These are phyloP conservation scores for Diabrotica virgifera DNA, from an alignment of 1,140 invertebrate species.

Conservation along the genomic window DNA sequence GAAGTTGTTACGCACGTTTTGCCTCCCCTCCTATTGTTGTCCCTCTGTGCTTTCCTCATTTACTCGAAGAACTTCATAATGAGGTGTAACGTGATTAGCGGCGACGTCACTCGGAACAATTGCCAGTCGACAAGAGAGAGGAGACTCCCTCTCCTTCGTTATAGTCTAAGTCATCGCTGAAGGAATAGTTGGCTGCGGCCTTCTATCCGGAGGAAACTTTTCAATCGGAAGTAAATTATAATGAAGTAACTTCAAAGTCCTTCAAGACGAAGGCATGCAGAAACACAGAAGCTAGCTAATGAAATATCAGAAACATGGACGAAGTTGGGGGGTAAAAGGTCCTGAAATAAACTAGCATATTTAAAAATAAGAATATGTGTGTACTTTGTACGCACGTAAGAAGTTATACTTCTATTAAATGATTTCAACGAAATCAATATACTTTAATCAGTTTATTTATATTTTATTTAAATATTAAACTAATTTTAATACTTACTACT, in stretches of 20 bases:
- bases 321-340: neutral
- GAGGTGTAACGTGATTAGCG: slow-evolving; percentile 43
- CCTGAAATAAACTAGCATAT: too few relatives aligned
- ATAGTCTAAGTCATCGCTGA: neutral
- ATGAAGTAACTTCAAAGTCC: slow-evolving; percentile 40
- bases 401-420: too few relatives aligned
- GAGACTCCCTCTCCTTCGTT: slow-evolving; percentile 11
- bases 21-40: neutral
- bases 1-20: slow-evolving; percentile 33
- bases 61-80: slow-evolving; percentile 38
- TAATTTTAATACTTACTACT: too few relatives aligned
- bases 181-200: slow-evolving; percentile 13
- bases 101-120: slow-evolving; percentile 44
- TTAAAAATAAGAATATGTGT: too few relatives aligned
- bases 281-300: slow-evolving; percentile 2
- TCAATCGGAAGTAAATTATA: slow-evolving; percentile 39
- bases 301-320: neutral
- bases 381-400: too few relatives aligned
- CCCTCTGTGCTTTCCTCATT: neutral
- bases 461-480: too few relatives aligned
- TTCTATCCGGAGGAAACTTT: slow-evolving; percentile 32
- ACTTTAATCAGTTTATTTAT: too few relatives aligned
- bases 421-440: too few relatives aligned
- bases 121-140: slow-evolving; percentile 34
- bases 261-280: slow-evolving; percentile 2